Evolutionary conservation across 1,140 invertebrate species (phyloP).

Genomic region (Leptinotarsa lineolata): DNA sequence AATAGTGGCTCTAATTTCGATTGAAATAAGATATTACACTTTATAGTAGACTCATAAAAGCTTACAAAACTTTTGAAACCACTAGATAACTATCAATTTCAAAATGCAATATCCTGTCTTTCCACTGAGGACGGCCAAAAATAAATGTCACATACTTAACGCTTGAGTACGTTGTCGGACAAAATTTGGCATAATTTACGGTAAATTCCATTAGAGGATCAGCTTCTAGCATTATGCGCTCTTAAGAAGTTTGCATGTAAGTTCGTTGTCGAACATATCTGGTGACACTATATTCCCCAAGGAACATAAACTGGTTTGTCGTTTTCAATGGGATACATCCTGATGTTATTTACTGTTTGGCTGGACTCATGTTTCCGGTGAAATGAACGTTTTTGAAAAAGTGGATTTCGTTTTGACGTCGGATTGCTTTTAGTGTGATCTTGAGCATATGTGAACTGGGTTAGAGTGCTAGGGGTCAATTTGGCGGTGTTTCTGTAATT

Average conservation of each 20-base stretch:
- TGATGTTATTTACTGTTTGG: conserved; percentile 13
- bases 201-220: not conserved
- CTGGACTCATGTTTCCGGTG: conserved; percentile 27
- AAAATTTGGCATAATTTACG: not conserved
- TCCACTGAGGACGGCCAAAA: no score
- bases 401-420: not conserved
- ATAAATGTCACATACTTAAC: no score
- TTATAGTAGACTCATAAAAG: no score
- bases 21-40: no score
- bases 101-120: no score
- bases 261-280: conserved; percentile 15
- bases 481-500: not conserved
- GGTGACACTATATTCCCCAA: conserved; percentile 17
- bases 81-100: no score
- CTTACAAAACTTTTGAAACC: no score
- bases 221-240: not conserved
- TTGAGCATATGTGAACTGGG: not conserved
- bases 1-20: no score
- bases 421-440: not conserved
- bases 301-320: conserved; percentile 25
- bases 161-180: no score
- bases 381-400: not conserved
- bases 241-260: not conserved
- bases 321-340: conserved; percentile 35
- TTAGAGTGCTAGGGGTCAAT: not conserved